Base-by-base conservation (phyloP, 2,797 vertebrate genomes). In the Coluber constrictor region DNA sequence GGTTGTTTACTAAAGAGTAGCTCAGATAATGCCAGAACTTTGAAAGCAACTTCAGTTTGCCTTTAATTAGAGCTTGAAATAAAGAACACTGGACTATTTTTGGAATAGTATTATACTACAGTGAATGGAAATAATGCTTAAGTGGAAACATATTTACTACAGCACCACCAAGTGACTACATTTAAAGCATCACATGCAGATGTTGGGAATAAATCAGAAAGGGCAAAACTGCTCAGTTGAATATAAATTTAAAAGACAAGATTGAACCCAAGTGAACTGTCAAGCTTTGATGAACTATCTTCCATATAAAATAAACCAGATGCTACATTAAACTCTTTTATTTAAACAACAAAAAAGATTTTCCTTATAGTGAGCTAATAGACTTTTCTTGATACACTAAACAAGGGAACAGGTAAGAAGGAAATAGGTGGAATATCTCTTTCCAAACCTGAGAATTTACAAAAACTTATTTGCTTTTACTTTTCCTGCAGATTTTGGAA, bases 101-200 rank as follows among this genome's bases (percentile, higher is more conserved):
- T 29, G 0, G 27, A 32, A 27, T 56, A 92, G 32, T 4, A 1
- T 15, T 5, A 20, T 43, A 32, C 3, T 83, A 91, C 11, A n/a
- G 13, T 3, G 55, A 94, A 43, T 56, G 89, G 57, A 83, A 90
- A 90, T 94, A 92, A 27, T 54, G n/a, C 12, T 90, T 60, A 57
- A 29, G 87, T 88, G 63, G 1, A 57, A 97, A 97, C 92, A 83
- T 92, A 27, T 96, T 97, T 94, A 91, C 97, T 96, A 94, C 91
- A 98, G 97, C 93, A 96, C 97, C 97, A 98, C 97, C 97, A 95
- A 95, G 97, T 93, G 98, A 94, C 97, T 92, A 95, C 90, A 16
- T 0, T 94, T 90, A 93, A 95, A 97, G 97, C 92, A 94, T 2
- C 93, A 93, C 51, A 0, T 59, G 47, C 5, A 0, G 0, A 60